A percentile compares a stretch with the other conserved stretches of the same genome.
Conservation (phyloP, 2,797 vertebrate species). For the Hoplostethus mediterraneus region DNA sequence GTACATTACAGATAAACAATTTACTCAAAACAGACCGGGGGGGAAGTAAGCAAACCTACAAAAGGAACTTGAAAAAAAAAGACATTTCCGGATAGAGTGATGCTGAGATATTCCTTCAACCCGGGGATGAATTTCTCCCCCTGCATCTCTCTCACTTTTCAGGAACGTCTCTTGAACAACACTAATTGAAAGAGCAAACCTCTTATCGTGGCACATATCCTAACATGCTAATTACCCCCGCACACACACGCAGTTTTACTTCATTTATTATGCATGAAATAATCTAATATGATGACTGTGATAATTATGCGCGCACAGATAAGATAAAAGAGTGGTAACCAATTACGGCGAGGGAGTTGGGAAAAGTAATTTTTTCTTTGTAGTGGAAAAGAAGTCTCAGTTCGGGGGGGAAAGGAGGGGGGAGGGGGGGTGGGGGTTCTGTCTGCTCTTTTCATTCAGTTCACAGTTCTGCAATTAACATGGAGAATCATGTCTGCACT, state of each 20-base stretch:
- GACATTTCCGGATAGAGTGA: background rate
- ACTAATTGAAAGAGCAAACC: slow-evolving; percentile 53
- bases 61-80: slow-evolving; percentile 10
- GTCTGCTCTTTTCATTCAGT: slow-evolving; percentile 31
- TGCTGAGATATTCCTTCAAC: slow-evolving; percentile 6
- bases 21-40: background rate
- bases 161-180: slow-evolving; percentile 67
- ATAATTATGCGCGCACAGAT: slow-evolving; percentile 84
- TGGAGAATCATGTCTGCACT: slow-evolving; percentile 50
- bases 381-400: slow-evolving; percentile 73
- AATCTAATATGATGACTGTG: slow-evolving; percentile 85
- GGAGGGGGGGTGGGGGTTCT: slow-evolving; percentile 8
- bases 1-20: background rate
- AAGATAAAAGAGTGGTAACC: slow-evolving; percentile 84
- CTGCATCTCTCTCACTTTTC: slow-evolving; percentile 55
- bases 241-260: slow-evolving; percentile 76
- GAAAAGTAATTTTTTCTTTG: slow-evolving; percentile 84
- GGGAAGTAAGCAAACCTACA: background rate
- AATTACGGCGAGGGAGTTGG: slow-evolving; percentile 78
- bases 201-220: slow-evolving; percentile 73
- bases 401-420: background rate
- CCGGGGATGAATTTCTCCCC: background rate
- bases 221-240: slow-evolving; percentile 82
- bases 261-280: slow-evolving; percentile 86
- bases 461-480: slow-evolving; percentile 62